phyloP scores from a whole-genome alignment of 2,888 invertebrate species.

The Mythimna albipuncta region DNA sequence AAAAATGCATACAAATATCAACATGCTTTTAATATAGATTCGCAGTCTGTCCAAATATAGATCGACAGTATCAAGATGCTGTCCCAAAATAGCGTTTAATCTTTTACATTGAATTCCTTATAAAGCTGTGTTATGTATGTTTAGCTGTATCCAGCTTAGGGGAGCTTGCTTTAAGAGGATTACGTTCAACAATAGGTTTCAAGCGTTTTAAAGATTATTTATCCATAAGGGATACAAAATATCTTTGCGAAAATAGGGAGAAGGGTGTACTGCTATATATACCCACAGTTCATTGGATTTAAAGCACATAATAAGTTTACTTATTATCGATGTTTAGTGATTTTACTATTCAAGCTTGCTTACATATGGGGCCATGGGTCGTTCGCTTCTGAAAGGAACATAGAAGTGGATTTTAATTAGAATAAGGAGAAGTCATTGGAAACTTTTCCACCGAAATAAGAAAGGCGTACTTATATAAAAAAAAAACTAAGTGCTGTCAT shows the following conservation, averaged over 20 bases:
- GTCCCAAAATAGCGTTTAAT: slow-evolving; percentile 12
- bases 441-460: too few relatives aligned
- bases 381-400: too few relatives aligned
- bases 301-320: not conserved
- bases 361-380: too few relatives aligned
- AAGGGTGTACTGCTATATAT: not conserved
- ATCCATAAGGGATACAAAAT: slow-evolving; percentile 11
- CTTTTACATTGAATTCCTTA: slow-evolving; percentile 3
- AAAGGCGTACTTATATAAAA: too few relatives aligned
- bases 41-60: not conserved
- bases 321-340: too few relatives aligned
- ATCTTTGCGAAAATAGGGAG: not conserved
- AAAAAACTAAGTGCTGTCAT: too few relatives aligned
- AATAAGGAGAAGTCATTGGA: too few relatives aligned
- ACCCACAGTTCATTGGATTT: not conserved
- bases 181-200: slow-evolving; percentile 40
- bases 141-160: slow-evolving; percentile 34
- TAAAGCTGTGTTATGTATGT: slow-evolving; percentile 8
- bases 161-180: slow-evolving; percentile 46
- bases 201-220: slow-evolving; percentile 26
- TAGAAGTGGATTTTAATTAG: too few relatives aligned
- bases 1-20: not conserved
- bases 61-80: not conserved
- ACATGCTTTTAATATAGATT: not conserved
- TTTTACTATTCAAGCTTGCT: too few relatives aligned